Percentiles rank a stretch among this genome's conserved stretches.
Conservation (phyloP, 2,888 invertebrate species). For the Pimpla rufipes region DNA sequence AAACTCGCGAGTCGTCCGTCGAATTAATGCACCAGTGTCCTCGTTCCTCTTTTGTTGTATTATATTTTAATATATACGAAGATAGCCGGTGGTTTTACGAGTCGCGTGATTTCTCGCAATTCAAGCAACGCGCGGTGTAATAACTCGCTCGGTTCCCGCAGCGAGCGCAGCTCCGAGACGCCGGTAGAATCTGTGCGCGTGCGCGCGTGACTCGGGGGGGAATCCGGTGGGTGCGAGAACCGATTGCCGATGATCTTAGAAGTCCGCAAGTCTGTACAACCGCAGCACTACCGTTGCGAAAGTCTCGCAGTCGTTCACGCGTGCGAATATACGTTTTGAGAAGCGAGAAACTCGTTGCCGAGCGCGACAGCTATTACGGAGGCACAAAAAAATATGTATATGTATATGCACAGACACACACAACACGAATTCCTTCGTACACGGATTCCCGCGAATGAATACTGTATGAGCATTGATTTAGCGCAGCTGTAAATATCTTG, state of each 20-base stretch:
- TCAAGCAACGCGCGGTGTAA: background rate
- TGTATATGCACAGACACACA: too few relatives aligned
- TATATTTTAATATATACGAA: slow-evolving; percentile 30
- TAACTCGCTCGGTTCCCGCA: background rate
- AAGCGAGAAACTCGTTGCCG: slow-evolving; percentile 42
- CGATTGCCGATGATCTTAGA: slow-evolving; percentile 55
- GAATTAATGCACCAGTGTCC: slow-evolving; percentile 5
- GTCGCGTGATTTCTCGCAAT: slow-evolving; percentile 40
- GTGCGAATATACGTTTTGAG: slow-evolving; percentile 27
- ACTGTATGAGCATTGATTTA: slow-evolving; percentile 66
- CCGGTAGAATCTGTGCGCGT: slow-evolving; percentile 3
- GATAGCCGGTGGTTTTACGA: slow-evolving; percentile 8
- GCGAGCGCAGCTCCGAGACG: slow-evolving; percentile 17
- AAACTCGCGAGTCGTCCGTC: slow-evolving; percentile 13
- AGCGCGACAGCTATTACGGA: slow-evolving; percentile 5
- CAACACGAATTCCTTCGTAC: slow-evolving; percentile 3
- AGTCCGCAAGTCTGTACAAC: background rate
- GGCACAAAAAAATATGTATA: too few relatives aligned
- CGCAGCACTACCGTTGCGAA: slow-evolving; percentile 30
- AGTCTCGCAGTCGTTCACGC: slow-evolving; percentile 25
- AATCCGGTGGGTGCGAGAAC: slow-evolving; percentile 59
- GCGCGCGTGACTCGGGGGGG: slow-evolving; percentile 14
- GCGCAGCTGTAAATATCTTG: slow-evolving; percentile 67
- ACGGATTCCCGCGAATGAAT: slow-evolving; percentile 51
- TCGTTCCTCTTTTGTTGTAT: slow-evolving; percentile 21